These are phyloP conservation scores for Lottia scabra DNA, from an alignment of 2,888 invertebrate genomes.

Conservation along the genomic window DNA sequence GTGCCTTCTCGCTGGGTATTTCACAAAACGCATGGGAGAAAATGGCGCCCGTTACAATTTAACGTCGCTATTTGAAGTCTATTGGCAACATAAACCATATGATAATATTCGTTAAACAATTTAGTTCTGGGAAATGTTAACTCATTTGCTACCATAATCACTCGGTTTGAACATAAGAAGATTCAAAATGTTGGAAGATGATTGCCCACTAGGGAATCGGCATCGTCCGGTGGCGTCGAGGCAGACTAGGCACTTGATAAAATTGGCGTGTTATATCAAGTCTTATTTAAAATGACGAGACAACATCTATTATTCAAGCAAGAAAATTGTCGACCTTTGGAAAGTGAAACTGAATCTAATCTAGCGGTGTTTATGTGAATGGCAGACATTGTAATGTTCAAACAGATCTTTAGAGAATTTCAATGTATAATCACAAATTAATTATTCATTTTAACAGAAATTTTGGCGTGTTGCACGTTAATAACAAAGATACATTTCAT, in stretches of 20 bases:
- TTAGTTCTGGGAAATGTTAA: not conserved
- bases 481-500: too few species aligned
- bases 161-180: not conserved
- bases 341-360: not conserved
- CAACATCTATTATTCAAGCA: constrained; percentile 4
- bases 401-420: too few species aligned
- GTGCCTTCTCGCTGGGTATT: not conserved
- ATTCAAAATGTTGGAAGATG: not conserved
- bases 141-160: not conserved
- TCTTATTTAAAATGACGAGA: not conserved
- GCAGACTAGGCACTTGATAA: not conserved
- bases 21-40: not conserved
- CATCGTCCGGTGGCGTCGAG: not conserved
- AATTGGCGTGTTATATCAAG: not conserved
- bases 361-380: not conserved
- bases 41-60: not conserved
- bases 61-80: not conserved
- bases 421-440: too few species aligned
- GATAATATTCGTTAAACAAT: constrained; percentile 1
- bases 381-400: too few species aligned
- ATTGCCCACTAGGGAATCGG: not conserved
- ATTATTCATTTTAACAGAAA: too few species aligned
- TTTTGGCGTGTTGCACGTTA: too few species aligned
- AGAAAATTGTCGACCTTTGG: not conserved
- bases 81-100: not conserved